Percentiles rank a stretch among this genome's conserved stretches.
These are phyloP conservation scores for Hydropsyche betteni DNA, from an alignment of 2,888 invertebrate species.

Conservation along the genomic window DNA sequence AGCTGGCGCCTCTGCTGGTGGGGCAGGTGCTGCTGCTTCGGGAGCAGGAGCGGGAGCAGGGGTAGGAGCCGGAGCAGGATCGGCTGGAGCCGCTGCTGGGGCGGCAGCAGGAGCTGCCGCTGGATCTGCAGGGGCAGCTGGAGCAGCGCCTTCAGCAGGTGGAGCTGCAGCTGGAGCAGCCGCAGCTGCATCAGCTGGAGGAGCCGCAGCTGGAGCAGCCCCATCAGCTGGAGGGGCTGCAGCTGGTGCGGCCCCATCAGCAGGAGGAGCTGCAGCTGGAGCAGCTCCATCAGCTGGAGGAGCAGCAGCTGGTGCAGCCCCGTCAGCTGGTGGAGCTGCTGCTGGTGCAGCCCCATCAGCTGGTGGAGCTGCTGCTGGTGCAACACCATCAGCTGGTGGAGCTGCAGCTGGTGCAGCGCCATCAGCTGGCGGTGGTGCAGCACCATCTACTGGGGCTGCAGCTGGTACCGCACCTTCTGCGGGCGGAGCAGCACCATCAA, in stretches of 20 bases:
- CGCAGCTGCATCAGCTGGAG: constrained; percentile 51
- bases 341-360: constrained; percentile 51
- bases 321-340: constrained; percentile 41
- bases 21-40: constrained; percentile 49
- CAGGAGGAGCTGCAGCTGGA: constrained; percentile 53
- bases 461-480: constrained; percentile 56
- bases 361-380: constrained; percentile 53
- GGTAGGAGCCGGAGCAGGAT: constrained; percentile 52
- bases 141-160: constrained; percentile 50
- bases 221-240: constrained; percentile 49
- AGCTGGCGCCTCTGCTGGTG: constrained; percentile 51
- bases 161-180: constrained; percentile 52
- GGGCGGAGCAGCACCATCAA: constrained; percentile 55
- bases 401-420: constrained; percentile 55
- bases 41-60: constrained; percentile 53
- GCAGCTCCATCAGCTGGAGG: constrained; percentile 53
- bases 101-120: constrained; percentile 53
- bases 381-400: constrained; percentile 52
- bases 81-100: constrained; percentile 51
- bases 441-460: constrained; percentile 53
- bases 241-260: constrained; percentile 46
- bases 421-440: constrained; percentile 52
- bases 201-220: constrained; percentile 39
- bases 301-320: constrained; percentile 49
- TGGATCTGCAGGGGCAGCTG: constrained; percentile 51